A percentile compares a stretch with the other conserved stretches of the same genome.
phyloP scores from a whole-genome alignment of 2,888 invertebrate species.

The Arge pagana region DNA sequence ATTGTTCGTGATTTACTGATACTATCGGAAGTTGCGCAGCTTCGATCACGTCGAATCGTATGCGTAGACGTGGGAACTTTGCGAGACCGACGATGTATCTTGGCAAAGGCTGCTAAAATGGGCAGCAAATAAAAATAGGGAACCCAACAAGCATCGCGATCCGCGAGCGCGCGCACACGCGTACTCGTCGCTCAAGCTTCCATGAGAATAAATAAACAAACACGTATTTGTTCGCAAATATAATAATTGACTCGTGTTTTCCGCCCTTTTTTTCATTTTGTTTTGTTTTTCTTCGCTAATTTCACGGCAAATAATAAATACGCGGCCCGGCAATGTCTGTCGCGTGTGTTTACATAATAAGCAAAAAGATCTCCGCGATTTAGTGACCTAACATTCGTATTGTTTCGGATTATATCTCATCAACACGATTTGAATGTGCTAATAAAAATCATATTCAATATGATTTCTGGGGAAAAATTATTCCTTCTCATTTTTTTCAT shows the following conservation, averaged over 20 bases:
- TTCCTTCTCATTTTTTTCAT: not conserved
- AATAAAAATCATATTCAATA: too few species aligned
- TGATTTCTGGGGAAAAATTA: not conserved
- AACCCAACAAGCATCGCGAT: not conserved
- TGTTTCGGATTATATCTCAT: not conserved
- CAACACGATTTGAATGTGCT: too few species aligned
- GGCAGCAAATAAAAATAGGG: conserved; percentile 12
- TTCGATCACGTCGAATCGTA: not conserved
- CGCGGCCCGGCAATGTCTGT: too few species aligned
- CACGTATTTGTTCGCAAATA: conserved; percentile 41
- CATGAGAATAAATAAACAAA: conserved; percentile 41
- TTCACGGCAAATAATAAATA: conserved; percentile 9
- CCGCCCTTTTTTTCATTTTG: too few species aligned
- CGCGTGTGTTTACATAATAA: too few species aligned
- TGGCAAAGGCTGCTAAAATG: conserved; percentile 5
- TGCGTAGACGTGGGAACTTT: not conserved
- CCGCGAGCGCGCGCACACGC: not conserved
- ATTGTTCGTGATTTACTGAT: too few species aligned
- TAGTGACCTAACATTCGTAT: too few species aligned
- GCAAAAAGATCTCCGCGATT: too few species aligned
- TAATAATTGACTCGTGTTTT: conserved; percentile 41
- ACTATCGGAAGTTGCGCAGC: too few species aligned
- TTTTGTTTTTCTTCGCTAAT: conserved; percentile 7
- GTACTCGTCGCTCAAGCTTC: not conserved
- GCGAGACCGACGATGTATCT: too few species aligned